phyloP scores from a whole-genome alignment of 2,888 invertebrate species.

The Petrolisthes cinctipes region DNA sequence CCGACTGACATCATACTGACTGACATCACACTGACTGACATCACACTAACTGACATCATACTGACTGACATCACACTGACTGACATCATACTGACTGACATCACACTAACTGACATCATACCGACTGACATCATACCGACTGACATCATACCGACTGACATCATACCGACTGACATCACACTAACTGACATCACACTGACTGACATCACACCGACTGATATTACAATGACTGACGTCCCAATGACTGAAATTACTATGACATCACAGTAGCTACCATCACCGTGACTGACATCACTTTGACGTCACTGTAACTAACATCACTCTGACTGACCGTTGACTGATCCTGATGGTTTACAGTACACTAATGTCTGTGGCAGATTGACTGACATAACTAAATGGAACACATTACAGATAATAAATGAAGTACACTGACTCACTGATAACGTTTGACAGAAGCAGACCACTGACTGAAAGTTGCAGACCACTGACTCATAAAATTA shows the following conservation, averaged over 20 bases:
- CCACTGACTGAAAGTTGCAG: too few relatives aligned
- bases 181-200: not conserved
- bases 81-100: not conserved
- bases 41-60: not conserved
- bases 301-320: not conserved
- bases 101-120: not conserved
- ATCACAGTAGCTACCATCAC: not conserved
- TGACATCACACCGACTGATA: not conserved
- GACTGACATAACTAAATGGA: not conserved
- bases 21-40: not conserved
- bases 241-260: not conserved
- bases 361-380: conserved; percentile 9
- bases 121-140: not conserved
- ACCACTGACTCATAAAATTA: too few relatives aligned
- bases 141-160: conserved; percentile 16
- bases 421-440: too few relatives aligned
- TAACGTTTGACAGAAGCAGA: too few relatives aligned
- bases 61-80: not conserved
- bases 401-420: too few relatives aligned
- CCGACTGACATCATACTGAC: not conserved
- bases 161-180: not conserved
- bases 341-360: not conserved
- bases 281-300: not conserved
- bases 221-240: not conserved
- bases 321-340: not conserved